phyloP scores from a whole-genome alignment of 2,888 invertebrate genomes.

The Stenoptilia bipunctidactyla region DNA sequence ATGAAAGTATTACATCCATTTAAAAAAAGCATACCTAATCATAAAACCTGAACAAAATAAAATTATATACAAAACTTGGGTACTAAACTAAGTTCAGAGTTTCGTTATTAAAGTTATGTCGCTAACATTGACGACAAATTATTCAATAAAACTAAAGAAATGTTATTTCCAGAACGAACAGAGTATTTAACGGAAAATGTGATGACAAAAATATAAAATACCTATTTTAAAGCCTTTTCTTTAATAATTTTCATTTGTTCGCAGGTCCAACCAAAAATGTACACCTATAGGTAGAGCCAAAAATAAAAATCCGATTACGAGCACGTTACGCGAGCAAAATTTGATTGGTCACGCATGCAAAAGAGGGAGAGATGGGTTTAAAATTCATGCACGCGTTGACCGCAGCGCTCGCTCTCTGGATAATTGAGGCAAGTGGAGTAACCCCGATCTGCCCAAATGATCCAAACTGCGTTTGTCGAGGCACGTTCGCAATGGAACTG shows the following conservation, averaged over 20 bases:
- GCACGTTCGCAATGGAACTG: slow-evolving; percentile 56
- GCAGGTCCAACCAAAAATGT: not conserved
- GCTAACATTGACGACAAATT: too few relatives aligned
- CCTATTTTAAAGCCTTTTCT: too few relatives aligned
- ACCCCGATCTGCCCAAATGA: slow-evolving; percentile 51
- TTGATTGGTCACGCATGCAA: slow-evolving; percentile 14
- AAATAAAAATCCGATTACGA: not conserved
- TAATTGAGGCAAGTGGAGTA: slow-evolving; percentile 40
- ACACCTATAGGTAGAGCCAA: not conserved
- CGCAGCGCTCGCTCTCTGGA: slow-evolving; percentile 42
- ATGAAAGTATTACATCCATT: too few relatives aligned
- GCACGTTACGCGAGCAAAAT: slow-evolving; percentile 6
- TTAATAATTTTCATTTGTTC: not conserved
- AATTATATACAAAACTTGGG: too few relatives aligned
- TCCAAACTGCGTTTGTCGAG: slow-evolving; percentile 63
- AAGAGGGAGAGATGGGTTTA: slow-evolving; percentile 32
- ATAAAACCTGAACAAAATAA: too few relatives aligned
- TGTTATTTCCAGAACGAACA: too few relatives aligned
- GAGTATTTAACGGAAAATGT: too few relatives aligned
- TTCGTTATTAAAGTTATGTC: too few relatives aligned
- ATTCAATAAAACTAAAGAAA: too few relatives aligned
- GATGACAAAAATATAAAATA: too few relatives aligned
- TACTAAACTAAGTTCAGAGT: too few relatives aligned
- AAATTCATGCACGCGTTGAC: slow-evolving; percentile 39
- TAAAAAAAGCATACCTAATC: too few relatives aligned